phyloP scores from a whole-genome alignment of 2,797 vertebrate genomes.

The Eulemur mongoz region DNA sequence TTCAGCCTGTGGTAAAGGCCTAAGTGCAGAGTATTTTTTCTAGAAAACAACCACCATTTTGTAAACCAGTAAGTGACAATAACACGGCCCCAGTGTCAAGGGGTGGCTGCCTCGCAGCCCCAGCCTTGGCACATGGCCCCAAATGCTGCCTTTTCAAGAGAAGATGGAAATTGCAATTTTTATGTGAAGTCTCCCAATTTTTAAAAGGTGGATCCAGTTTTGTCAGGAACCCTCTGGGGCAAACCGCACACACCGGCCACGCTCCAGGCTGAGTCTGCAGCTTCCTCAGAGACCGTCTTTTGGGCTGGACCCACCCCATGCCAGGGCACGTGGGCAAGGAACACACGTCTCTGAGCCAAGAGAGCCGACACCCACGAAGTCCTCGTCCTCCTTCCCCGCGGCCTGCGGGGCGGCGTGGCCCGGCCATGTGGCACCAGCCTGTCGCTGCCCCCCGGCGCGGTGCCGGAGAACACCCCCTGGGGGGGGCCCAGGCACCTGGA shows the following conservation, averaged over 20 bases:
- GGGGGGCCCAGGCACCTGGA: too few relatives aligned
- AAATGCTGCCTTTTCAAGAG: background rate
- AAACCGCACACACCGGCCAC: background rate
- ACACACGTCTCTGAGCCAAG: background rate
- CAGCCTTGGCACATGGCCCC: background rate
- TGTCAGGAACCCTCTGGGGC: background rate
- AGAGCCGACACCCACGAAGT: background rate
- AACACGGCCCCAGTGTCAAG: rapidly evolving
- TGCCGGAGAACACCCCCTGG: background rate
- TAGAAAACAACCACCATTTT: background rate
- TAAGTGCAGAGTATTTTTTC: background rate
- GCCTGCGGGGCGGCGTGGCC: background rate
- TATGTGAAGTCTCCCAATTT: background rate
- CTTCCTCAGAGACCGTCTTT: background rate
- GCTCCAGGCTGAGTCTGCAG: background rate
- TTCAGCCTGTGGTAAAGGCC: background rate
- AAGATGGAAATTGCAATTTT: background rate
- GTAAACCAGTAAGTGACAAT: background rate
- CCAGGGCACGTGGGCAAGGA: background rate
- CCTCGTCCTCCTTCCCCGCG: background rate
- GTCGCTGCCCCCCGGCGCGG: rapidly evolving
- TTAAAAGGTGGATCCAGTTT: background rate
- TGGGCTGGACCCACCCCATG: rapidly evolving
- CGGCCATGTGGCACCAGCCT: rapidly evolving
- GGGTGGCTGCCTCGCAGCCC: background rate